Evolutionary conservation across 2,888 invertebrate species (phyloP).

Genomic region (Dryocosmus kuriphilus): DNA sequence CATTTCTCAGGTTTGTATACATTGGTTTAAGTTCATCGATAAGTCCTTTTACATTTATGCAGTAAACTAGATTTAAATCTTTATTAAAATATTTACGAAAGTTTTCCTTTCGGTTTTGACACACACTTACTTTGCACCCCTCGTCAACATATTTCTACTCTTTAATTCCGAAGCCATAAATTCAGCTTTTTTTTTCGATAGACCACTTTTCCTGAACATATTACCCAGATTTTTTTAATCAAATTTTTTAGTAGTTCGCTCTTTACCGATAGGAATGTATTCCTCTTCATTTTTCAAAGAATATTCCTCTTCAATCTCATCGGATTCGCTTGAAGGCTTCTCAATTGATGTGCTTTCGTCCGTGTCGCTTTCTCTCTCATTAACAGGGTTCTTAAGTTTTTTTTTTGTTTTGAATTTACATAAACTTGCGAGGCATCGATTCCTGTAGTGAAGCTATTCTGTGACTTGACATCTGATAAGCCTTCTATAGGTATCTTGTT

Average conservation of each 20-base stretch:
- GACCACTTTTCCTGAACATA: not conserved
- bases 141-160: too few relatives aligned
- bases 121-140: too few relatives aligned
- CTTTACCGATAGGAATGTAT: too few relatives aligned
- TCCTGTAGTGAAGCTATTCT: not conserved
- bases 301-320: not conserved
- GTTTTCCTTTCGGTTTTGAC: constrained; percentile 8
- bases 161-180: constrained; percentile 9
- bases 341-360: not conserved
- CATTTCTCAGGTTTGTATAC: constrained; percentile 1
- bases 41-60: too few relatives aligned
- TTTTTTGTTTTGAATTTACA: too few relatives aligned
- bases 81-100: constrained; percentile 21
- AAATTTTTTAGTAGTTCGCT: not conserved
- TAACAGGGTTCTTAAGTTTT: not conserved
- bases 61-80: too few relatives aligned
- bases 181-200: not conserved
- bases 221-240: constrained; percentile 1
- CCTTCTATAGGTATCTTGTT: not conserved
- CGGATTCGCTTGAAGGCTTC: not conserved
- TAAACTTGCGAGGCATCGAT: too few relatives aligned
- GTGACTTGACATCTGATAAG: constrained; percentile 19
- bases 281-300: not conserved
- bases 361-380: not conserved
- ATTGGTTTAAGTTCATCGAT: not conserved